phyloP scores from a whole-genome alignment of 2,113 vertebrate genomes.

The Sprattus sprattus region DNA sequence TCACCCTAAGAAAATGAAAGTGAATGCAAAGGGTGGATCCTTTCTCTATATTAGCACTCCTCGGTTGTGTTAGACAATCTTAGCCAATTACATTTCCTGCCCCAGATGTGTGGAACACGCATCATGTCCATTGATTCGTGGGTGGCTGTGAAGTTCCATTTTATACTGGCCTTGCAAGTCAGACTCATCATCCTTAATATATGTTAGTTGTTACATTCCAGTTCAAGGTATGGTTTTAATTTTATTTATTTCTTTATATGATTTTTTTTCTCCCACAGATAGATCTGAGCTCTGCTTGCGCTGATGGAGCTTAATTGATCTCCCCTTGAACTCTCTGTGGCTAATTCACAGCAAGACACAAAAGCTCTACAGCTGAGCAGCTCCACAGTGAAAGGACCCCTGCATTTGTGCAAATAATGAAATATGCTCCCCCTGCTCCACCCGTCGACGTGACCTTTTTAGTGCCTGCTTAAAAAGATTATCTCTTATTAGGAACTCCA shows the following conservation, averaged over 20 bases:
- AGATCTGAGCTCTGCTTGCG: neutral
- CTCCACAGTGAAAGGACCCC: neutral
- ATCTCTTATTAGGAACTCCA: conserved; percentile 71
- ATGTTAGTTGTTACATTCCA: neutral
- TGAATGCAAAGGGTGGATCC: neutral
- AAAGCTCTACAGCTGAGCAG: neutral
- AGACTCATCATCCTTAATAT: neutral
- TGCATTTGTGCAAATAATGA: neutral
- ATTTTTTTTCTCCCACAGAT: neutral
- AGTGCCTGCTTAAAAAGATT: conserved; percentile 73
- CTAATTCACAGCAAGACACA: neutral
- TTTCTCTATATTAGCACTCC: too few species aligned
- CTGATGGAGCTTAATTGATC: neutral
- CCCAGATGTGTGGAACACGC: neutral
- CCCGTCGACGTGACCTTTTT: conserved; percentile 55
- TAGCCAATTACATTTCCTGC: neutral
- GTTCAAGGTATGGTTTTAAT: neutral
- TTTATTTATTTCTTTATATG: neutral
- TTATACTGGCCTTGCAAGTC: neutral
- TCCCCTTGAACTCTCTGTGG: neutral
- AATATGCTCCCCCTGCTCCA: neutral
- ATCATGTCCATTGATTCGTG: neutral
- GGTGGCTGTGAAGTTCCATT: neutral
- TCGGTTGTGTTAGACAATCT: neutral
- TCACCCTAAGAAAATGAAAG: neutral